Evolutionary conservation across 2,797 vertebrate genomes (phyloP).

Genomic region (Mastacembelus armatus): DNA sequence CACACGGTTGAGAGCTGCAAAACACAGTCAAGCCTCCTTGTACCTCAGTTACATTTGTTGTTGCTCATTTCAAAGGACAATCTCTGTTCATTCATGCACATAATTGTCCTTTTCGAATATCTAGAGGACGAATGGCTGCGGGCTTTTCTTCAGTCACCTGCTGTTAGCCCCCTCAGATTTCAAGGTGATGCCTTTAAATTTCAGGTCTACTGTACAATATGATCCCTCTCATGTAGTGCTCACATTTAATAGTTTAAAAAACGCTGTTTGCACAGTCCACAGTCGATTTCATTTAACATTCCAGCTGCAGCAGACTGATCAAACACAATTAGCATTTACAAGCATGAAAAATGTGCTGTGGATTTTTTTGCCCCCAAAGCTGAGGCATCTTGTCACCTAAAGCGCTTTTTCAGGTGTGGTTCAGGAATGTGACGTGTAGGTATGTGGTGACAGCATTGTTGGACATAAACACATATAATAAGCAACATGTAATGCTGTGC

Average conservation of each 20-base stretch:
- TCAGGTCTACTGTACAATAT: too few relatives aligned
- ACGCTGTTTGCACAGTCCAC: slow-evolving; percentile 22
- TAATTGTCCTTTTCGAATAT: slow-evolving; percentile 2
- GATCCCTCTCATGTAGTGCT: neutral
- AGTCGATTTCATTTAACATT: slow-evolving; percentile 26
- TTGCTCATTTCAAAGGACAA: slow-evolving; percentile 15
- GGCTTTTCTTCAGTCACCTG: neutral
- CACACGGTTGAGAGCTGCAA: neutral
- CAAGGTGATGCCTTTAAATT: neutral
- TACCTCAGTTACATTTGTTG: neutral
- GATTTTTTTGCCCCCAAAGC: neutral
- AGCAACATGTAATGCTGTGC: neutral
- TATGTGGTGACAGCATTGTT: slow-evolving; percentile 6
- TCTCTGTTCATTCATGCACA: slow-evolving; percentile 9
- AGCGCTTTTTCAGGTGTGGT: slow-evolving; percentile 6
- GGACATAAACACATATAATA: neutral
- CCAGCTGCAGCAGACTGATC: neutral
- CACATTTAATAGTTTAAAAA: too few relatives aligned
- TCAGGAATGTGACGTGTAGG: slow-evolving; percentile 28
- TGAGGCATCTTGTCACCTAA: slow-evolving; percentile 18
- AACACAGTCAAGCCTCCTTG: neutral
- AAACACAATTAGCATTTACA: slow-evolving; percentile 9
- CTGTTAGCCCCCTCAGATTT: neutral
- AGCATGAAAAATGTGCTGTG: slow-evolving; percentile 1
- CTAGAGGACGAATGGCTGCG: slow-evolving; percentile 16